A percentile compares a stretch with the other conserved stretches of the same genome.
phyloP scores from a whole-genome alignment of 2,888 invertebrate species.

The Watsonalla cultraria region DNA sequence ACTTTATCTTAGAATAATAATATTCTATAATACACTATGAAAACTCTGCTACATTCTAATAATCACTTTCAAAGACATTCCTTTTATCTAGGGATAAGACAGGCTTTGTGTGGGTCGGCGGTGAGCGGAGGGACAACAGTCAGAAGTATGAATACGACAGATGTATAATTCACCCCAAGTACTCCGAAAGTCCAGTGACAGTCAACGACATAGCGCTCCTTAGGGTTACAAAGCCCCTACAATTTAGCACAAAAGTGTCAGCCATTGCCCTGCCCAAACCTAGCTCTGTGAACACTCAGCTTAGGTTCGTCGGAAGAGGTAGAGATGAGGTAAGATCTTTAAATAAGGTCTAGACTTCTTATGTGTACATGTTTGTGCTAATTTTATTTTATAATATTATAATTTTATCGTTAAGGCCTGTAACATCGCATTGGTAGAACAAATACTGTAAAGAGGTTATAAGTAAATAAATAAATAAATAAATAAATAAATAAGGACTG shows the following conservation, averaged over 20 bases:
- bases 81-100: slow-evolving; percentile 1
- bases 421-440: too few relatives aligned
- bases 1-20: too few relatives aligned
- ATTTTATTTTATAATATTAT: too few relatives aligned
- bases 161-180: neutral
- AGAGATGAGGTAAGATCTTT: slow-evolving; percentile 14
- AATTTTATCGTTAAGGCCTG: too few relatives aligned
- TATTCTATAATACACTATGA: too few relatives aligned
- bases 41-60: too few relatives aligned
- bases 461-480: too few relatives aligned
- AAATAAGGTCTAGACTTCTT: too few relatives aligned
- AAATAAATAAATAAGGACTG: too few relatives aligned
- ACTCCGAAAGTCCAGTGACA: neutral
- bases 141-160: neutral
- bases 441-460: too few relatives aligned
- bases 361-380: too few relatives aligned
- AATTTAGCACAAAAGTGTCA: slow-evolving; percentile 11
- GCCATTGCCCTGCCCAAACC: slow-evolving; percentile 10
- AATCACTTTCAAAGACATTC: too few relatives aligned
- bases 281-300: neutral
- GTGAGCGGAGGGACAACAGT: neutral
- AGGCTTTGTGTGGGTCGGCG: slow-evolving; percentile 4
- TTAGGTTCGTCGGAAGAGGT: slow-evolving; percentile 12
- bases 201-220: slow-evolving; percentile 17
- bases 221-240: neutral